phyloP scores from a whole-genome alignment of 2,113 vertebrate species.

The Crotalus viridis region DNA sequence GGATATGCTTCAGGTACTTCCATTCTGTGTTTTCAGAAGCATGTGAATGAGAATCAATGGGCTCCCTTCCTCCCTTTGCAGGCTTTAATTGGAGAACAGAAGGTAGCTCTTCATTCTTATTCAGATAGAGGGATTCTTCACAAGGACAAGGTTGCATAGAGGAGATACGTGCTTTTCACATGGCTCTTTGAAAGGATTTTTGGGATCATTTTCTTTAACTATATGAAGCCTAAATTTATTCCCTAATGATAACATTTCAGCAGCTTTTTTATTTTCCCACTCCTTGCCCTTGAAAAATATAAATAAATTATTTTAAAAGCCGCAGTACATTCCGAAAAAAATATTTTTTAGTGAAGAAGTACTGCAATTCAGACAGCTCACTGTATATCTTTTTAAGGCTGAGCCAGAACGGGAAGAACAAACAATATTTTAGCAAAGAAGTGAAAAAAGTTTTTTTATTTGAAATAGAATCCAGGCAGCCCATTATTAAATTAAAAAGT shows the following conservation, averaged over 20 bases:
- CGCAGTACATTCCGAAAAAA: not conserved
- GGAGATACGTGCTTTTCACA: not conserved
- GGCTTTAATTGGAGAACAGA: conserved; percentile 11
- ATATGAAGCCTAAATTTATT: not conserved
- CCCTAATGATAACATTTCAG: not conserved
- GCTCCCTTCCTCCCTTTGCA: rapidly evolving
- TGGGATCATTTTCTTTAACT: not conserved
- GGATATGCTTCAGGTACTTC: conserved; percentile 15
- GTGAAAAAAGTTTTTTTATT: not conserved
- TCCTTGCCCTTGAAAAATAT: too few relatives aligned
- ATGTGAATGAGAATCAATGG: not conserved
- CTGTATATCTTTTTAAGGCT: not conserved
- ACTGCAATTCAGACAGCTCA: not conserved
- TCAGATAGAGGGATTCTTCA: not conserved
- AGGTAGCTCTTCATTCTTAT: not conserved
- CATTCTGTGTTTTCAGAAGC: conserved; percentile 1
- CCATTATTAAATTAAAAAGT: not conserved
- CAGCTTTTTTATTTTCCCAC: not conserved
- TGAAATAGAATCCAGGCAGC: conserved; percentile 20
- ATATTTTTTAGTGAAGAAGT: not conserved
- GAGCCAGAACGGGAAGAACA: not conserved
- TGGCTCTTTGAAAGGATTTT: not conserved
- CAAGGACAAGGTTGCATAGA: not conserved
- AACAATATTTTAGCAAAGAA: not conserved
- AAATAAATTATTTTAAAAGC: not conserved